Conservation (phyloP, 64 coral and sea anemone genomes). For the Hydrozoanthus tunicans region DNA sequence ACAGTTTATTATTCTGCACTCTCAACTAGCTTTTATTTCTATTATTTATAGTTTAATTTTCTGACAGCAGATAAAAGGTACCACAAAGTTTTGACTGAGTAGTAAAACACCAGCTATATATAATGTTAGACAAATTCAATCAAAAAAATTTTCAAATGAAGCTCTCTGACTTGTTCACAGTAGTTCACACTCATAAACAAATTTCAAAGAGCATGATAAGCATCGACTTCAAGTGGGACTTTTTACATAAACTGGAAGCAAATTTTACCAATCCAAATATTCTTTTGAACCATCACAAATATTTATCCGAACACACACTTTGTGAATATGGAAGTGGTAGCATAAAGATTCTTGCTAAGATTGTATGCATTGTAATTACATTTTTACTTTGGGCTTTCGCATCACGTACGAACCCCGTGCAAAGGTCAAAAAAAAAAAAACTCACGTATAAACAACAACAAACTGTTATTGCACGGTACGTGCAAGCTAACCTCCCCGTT, state of each 20-base stretch:
- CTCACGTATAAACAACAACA: not conserved
- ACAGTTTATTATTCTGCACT: conserved; percentile 4
- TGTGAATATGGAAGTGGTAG: no score
- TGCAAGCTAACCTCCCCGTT: not conserved
- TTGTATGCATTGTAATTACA: no score
- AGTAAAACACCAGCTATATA: not conserved
- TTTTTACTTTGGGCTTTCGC: not conserved
- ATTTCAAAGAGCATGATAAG: no score
- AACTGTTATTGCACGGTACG: not conserved
- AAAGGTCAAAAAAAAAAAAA: not conserved
- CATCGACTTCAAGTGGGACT: no score
- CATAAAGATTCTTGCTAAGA: no score
- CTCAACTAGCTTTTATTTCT: not conserved
- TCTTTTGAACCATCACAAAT: no score
- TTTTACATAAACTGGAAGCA: no score
- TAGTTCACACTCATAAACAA: no score
- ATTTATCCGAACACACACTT: no score
- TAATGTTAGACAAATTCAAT: not conserved
- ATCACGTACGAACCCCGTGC: conserved; percentile 7
- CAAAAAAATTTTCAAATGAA: not conserved
- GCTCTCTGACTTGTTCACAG: not conserved
- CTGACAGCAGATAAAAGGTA: not conserved
- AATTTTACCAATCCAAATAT: no score
- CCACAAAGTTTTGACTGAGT: no score
- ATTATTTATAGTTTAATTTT: not conserved